Percentiles rank a stretch among this genome's conserved stretches.
Conservation (phyloP, 2,888 invertebrate genomes). For the Agapostemon virescens region DNA sequence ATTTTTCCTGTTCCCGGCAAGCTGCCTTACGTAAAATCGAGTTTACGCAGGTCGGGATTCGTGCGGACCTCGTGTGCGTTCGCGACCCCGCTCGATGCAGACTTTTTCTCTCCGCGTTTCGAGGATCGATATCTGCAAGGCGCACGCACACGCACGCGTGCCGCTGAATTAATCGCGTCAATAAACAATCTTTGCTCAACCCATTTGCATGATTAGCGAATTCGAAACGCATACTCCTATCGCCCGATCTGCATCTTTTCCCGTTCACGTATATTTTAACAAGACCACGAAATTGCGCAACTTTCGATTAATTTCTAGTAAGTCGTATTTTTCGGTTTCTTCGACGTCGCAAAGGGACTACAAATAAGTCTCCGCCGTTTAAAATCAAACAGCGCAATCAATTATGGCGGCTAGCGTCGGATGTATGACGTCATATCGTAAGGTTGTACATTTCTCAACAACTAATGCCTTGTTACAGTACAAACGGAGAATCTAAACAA, state of each 20-base stretch:
- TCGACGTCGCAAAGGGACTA: too few species aligned
- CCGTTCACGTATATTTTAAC: neutral
- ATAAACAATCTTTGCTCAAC: neutral
- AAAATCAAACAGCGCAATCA: too few species aligned
- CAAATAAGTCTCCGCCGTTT: too few species aligned
- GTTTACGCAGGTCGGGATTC: conserved; percentile 52
- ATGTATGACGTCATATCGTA: too few species aligned
- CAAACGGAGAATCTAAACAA: too few species aligned
- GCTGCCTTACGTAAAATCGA: conserved; percentile 44
- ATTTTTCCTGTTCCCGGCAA: conserved; percentile 26
- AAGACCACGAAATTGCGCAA: neutral
- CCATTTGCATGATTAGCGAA: conserved; percentile 2
- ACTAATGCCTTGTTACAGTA: too few species aligned
- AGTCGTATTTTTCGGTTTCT: too few species aligned
- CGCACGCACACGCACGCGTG: conserved; percentile 4
- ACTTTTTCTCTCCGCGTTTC: conserved; percentile 12
- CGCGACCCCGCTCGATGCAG: neutral
- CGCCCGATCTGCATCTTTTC: neutral
- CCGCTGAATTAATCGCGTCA: neutral
- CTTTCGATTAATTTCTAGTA: neutral
- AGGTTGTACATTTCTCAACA: too few species aligned
- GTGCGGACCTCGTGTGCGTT: neutral
- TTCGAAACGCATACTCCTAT: neutral
- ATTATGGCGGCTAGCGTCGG: too few species aligned
- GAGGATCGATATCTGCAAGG: conserved; percentile 15